Evolutionary conservation across 2,113 vertebrate genomes (phyloP).

Genomic region (Panurus biarmicus): DNA sequence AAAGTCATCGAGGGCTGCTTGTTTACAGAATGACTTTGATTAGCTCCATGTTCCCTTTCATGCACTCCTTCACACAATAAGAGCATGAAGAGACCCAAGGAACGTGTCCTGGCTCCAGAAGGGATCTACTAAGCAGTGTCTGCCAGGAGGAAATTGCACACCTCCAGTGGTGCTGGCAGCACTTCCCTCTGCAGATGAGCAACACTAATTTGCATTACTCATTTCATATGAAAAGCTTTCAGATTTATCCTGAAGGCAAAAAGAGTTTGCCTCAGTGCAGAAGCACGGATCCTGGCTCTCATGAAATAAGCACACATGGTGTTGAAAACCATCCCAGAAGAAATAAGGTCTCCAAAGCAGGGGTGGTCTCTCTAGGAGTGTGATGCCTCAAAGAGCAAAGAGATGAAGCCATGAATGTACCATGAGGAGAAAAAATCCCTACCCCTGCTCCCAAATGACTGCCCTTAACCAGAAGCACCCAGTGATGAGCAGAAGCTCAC

Average conservation of each 20-base stretch:
- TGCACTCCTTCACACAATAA: neutral
- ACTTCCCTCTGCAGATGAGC: neutral
- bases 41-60: neutral
- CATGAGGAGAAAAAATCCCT: neutral
- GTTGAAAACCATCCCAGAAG: neutral
- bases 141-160: neutral
- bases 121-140: neutral
- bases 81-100: no score
- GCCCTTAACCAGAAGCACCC: neutral
- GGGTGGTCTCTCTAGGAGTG: neutral
- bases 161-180: neutral
- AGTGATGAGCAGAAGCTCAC: neutral
- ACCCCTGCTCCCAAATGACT: neutral
- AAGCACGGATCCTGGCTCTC: neutral
- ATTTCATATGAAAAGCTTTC: neutral
- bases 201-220: neutral
- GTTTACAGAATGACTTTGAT: neutral
- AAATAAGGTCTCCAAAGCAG: neutral
- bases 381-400: neutral
- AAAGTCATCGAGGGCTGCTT: neutral
- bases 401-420: neutral
- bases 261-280: neutral
- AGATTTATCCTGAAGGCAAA: neutral
- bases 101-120: neutral
- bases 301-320: neutral